These are phyloP conservation scores for Synanthedon tipuliformis DNA, from an alignment of 2,888 invertebrate genomes.

Conservation along the genomic window DNA sequence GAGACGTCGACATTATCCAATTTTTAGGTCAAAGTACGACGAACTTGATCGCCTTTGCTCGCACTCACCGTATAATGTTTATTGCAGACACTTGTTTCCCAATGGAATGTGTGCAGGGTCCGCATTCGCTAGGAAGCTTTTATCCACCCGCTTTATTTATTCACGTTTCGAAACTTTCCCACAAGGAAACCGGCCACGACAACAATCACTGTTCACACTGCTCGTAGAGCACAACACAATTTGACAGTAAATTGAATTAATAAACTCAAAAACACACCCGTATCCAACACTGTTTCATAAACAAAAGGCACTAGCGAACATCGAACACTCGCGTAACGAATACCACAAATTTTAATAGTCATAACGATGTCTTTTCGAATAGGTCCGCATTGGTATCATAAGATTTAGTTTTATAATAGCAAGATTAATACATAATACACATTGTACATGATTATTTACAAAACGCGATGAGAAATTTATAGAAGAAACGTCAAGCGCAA, in stretches of 20 bases:
- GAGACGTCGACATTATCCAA: constrained; percentile 24
- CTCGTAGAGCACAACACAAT: constrained; percentile 38
- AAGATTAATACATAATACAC: neutral
- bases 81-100: constrained; percentile 66
- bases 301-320: constrained; percentile 57
- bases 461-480: constrained; percentile 12
- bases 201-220: constrained; percentile 68
- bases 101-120: constrained; percentile 64
- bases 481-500: constrained; percentile 57
- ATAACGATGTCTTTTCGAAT: constrained; percentile 29
- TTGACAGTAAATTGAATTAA: constrained; percentile 44
- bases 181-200: constrained; percentile 65
- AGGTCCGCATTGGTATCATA: constrained; percentile 15
- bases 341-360: constrained; percentile 26
- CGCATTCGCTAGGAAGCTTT: constrained; percentile 66
- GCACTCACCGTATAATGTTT: constrained; percentile 69
- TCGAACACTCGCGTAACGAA: constrained; percentile 38
- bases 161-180: constrained; percentile 68
- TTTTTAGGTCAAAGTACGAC: constrained; percentile 66
- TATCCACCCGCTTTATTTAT: constrained; percentile 56
- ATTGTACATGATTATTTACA: constrained; percentile 18
- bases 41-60: constrained; percentile 62
- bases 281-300: constrained; percentile 56
- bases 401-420: neutral
- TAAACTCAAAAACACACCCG: constrained; percentile 46